Percentiles rank a stretch among this genome's conserved stretches.
Evolutionary conservation across 2,797 vertebrate species (phyloP).

Genomic region (Fratercula arctica): DNA sequence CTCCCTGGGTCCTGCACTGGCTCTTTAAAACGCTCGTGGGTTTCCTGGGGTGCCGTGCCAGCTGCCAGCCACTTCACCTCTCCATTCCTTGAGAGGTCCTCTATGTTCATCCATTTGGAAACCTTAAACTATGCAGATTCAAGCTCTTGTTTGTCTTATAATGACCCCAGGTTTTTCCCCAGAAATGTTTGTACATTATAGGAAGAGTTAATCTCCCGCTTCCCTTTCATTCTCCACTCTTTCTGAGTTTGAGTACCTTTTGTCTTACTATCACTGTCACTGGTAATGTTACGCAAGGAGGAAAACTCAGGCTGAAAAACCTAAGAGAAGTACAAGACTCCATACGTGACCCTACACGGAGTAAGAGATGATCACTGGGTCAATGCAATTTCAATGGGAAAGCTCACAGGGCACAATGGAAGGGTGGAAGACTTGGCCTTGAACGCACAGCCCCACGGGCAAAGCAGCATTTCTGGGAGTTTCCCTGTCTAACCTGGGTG

Average conservation of each 20-base stretch:
- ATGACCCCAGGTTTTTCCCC: neutral
- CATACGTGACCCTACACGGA: rapidly evolving
- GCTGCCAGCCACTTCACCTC: neutral
- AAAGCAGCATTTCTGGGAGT: neutral
- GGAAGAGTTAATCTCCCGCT: neutral
- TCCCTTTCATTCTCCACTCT: neutral
- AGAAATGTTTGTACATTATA: neutral
- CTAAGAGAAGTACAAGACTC: neutral
- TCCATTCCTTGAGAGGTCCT: neutral
- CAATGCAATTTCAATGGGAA: neutral
- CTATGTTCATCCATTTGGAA: neutral
- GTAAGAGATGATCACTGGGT: neutral
- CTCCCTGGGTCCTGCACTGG: neutral
- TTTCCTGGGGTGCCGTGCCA: neutral
- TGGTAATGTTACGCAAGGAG: neutral
- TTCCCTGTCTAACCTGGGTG: neutral
- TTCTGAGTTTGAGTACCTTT: neutral
- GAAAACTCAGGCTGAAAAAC: neutral
- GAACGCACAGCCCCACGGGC: neutral
- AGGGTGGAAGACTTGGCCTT: neutral
- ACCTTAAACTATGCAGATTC: neutral
- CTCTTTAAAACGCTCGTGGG: neutral
- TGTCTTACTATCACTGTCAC: neutral
- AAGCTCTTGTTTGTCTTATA: neutral
- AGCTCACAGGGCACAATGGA: neutral